Evolutionary conservation across 37 sponge, comb jelly and placozoan species (phyloP).

Genomic region (Aplysina aerophoba): DNA sequence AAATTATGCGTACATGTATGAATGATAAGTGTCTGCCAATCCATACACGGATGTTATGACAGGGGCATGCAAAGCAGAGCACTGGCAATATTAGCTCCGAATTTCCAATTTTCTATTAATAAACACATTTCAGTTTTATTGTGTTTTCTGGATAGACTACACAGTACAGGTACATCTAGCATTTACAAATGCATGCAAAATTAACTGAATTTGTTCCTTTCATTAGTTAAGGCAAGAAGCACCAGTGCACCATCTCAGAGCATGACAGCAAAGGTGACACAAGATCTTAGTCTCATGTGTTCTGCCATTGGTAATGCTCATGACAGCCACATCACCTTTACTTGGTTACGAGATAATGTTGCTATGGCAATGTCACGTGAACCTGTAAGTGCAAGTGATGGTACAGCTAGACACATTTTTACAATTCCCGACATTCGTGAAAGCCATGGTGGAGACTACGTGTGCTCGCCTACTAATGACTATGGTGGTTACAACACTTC

Average conservation of each 20-base stretch:
- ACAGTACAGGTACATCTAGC: too few relatives aligned
- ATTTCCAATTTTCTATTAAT: too few relatives aligned
- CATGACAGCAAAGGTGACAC: background rate
- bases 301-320: background rate
- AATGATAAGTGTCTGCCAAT: too few relatives aligned
- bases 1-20: too few relatives aligned
- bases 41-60: too few relatives aligned
- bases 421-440: background rate
- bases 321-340: background rate
- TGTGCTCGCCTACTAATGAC: background rate
- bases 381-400: background rate
- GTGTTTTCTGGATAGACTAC: too few relatives aligned
- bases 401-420: background rate
- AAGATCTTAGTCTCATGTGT: background rate
- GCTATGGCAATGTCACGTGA: too few relatives aligned
- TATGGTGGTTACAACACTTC: background rate
- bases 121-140: too few relatives aligned
- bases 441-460: background rate
- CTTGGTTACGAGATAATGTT: background rate
- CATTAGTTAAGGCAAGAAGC: background rate
- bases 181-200: too few relatives aligned
- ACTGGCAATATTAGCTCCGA: too few relatives aligned
- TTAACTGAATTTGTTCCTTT: too few relatives aligned
- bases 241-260: background rate
- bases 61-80: too few relatives aligned